These are phyloP conservation scores for Megaustenia siamemsis DNA, from an alignment of 2,888 invertebrate species.

Conservation along the genomic window DNA sequence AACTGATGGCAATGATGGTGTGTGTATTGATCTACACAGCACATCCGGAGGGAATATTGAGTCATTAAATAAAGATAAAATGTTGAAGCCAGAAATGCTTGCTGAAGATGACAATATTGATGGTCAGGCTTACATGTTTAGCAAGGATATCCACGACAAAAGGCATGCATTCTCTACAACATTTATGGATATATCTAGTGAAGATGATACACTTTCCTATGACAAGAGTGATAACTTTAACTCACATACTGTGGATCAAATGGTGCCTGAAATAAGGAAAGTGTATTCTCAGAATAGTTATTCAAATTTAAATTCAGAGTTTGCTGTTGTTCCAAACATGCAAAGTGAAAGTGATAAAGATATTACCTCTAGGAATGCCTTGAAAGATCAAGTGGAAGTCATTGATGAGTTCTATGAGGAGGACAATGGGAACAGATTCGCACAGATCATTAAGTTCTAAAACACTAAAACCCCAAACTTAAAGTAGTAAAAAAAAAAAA, in stretches of 20 bases:
- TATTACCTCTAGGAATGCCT: background rate
- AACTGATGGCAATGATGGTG: background rate
- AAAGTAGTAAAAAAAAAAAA: too few relatives aligned
- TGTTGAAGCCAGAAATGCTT: background rate
- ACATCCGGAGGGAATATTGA: background rate
- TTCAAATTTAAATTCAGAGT: background rate
- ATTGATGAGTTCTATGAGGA: background rate
- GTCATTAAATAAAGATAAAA: background rate
- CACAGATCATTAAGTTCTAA: too few relatives aligned
- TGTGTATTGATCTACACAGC: background rate
- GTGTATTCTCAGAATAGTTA: too few relatives aligned
- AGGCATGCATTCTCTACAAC: too few relatives aligned
- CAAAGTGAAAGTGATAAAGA: background rate
- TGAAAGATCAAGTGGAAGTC: constrained; percentile 4
- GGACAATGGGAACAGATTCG: background rate
- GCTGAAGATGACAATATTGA: background rate
- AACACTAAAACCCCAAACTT: too few relatives aligned
- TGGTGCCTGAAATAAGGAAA: background rate
- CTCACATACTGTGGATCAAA: background rate
- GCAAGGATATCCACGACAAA: too few relatives aligned
- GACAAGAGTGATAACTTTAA: background rate
- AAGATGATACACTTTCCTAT: background rate
- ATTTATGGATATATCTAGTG: too few relatives aligned
- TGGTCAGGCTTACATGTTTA: too few relatives aligned
- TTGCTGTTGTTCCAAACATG: background rate